phyloP scores from a whole-genome alignment of 2,888 invertebrate genomes.

The Dugesia japonica region DNA sequence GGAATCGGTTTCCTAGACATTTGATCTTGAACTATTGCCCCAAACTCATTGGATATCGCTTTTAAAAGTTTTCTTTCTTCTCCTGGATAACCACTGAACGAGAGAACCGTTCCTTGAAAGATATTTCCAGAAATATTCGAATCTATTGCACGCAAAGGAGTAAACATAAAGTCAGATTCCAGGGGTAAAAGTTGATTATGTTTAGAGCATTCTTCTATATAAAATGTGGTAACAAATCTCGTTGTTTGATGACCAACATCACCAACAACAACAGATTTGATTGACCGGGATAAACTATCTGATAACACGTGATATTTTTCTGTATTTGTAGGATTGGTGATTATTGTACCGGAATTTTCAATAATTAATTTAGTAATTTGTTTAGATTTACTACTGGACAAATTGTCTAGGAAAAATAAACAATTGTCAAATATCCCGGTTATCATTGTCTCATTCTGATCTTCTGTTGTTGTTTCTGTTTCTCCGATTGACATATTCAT shows the following conservation, averaged over 20 bases:
- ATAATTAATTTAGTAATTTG: neutral
- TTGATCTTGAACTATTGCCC: neutral
- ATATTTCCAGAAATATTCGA: neutral
- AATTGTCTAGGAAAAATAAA: too few species aligned
- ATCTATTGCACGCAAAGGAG: too few species aligned
- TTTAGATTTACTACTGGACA: too few species aligned
- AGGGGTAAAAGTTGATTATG: neutral
- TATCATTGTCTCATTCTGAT: too few species aligned
- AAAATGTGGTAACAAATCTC: neutral
- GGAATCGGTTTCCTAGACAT: neutral
- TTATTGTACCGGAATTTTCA: neutral
- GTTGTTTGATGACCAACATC: neutral
- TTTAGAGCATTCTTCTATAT: neutral
- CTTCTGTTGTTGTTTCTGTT: too few species aligned
- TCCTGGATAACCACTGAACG: neutral
- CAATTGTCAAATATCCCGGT: too few species aligned
- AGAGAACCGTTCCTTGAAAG: neutral
- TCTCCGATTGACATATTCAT: too few species aligned
- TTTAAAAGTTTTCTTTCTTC: neutral
- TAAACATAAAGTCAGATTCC: neutral
- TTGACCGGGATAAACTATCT: neutral
- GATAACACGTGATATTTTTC: neutral
- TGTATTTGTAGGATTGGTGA: neutral
- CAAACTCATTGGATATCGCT: neutral
- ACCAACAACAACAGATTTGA: neutral